These are phyloP conservation scores for Beris morrisii DNA, from an alignment of 2,888 invertebrate genomes.

Conservation along the genomic window DNA sequence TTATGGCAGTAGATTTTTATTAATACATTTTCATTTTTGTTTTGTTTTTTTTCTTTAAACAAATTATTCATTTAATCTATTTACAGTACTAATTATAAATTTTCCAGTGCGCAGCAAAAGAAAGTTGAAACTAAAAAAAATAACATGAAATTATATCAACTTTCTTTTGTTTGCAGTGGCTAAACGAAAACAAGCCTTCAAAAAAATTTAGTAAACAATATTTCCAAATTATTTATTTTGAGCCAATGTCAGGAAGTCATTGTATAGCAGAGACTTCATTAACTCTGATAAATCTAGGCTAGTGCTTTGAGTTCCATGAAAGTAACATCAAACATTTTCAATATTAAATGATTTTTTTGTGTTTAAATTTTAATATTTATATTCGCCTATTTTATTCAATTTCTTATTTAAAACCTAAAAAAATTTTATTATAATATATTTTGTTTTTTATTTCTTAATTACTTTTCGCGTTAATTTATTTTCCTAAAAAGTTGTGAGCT, in stretches of 20 bases:
- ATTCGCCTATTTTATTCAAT: constrained; percentile 9
- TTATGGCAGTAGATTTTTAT: constrained; percentile 14
- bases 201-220: background rate
- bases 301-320: background rate
- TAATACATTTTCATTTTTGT: too few species aligned
- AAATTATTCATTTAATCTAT: too few species aligned
- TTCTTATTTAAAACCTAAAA: constrained; percentile 1
- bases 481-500: too few species aligned
- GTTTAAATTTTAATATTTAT: constrained; percentile 10
- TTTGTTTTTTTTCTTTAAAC: too few species aligned
- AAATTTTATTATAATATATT: constrained; percentile 6
- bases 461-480: background rate
- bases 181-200: background rate
- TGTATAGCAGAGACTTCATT: background rate
- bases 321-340: constrained; percentile 20
- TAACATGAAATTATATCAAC: too few species aligned
- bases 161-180: too few species aligned
- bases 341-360: background rate
- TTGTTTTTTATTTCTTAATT: constrained; percentile 1
- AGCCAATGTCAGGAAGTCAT: too few species aligned
- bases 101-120: background rate
- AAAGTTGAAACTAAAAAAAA: too few species aligned
- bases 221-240: constrained; percentile 2
- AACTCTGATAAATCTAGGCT: background rate
- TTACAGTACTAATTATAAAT: constrained; percentile 2